A percentile compares a stretch with the other conserved stretches of the same genome.
These are phyloP conservation scores for Gymnopithys bicolor DNA, from an alignment of 2,797 vertebrate species.

Conservation along the genomic window DNA sequence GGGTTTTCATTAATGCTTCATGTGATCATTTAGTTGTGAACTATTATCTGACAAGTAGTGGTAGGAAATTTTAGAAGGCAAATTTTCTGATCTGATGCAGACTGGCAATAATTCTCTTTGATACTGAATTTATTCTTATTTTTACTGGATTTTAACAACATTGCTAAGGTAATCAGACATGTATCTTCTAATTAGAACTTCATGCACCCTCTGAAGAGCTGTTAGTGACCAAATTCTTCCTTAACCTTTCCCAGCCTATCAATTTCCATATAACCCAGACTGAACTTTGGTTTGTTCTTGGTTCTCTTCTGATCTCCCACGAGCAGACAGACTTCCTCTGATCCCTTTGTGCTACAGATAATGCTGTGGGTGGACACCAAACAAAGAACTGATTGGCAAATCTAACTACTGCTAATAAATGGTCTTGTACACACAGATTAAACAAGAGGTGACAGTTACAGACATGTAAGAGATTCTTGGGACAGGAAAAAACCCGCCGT, in stretches of 20 bases:
- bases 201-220: neutral
- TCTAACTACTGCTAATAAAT: neutral
- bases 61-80: neutral
- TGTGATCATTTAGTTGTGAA: neutral
- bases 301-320: neutral
- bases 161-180: neutral
- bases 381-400: neutral
- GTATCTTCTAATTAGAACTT: neutral
- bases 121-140: neutral
- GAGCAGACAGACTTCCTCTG: neutral
- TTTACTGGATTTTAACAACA: neutral
- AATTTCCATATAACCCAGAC: neutral
- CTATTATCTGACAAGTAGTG: neutral
- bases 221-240: neutral
- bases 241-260: neutral
- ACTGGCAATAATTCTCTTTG: neutral
- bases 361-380: neutral
- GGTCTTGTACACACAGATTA: neutral
- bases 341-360: neutral
- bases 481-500: neutral
- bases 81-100: neutral
- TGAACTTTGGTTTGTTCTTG: neutral
- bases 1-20: neutral
- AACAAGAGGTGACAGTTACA: neutral
- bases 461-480: neutral